A percentile compares a stretch with the other conserved stretches of the same genome.
Evolutionary conservation across 2,113 vertebrate genomes (phyloP).

Genomic region (Columba janthina): DNA sequence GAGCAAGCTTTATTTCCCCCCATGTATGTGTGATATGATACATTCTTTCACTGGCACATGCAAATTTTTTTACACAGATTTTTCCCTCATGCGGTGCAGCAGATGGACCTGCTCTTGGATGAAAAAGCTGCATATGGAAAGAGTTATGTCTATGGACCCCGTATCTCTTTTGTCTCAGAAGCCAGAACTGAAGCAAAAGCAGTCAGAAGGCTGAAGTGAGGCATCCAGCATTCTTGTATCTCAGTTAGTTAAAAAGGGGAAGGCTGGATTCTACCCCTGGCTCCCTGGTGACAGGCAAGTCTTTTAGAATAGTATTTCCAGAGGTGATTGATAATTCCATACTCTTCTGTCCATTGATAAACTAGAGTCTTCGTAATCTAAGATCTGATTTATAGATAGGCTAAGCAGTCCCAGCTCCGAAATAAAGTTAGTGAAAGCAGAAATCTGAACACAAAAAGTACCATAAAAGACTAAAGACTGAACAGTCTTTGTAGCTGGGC

Average conservation of each 20-base stretch:
- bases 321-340: background rate
- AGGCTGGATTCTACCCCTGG: background rate
- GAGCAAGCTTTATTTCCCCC: background rate
- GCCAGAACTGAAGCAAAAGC: background rate
- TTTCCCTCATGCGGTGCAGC: background rate
- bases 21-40: background rate
- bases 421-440: background rate
- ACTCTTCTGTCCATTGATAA: background rate
- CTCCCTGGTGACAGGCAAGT: background rate
- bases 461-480: background rate
- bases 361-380: background rate
- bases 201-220: background rate
- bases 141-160: background rate
- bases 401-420: background rate
- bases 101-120: background rate
- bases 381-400: background rate
- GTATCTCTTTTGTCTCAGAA: background rate
- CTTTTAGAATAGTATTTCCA: background rate
- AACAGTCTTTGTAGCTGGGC: background rate
- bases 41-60: background rate
- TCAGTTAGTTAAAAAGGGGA: background rate
- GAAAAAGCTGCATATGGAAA: background rate
- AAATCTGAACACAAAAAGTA: background rate
- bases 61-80: background rate
- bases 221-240: background rate